Base-by-base conservation (phyloP, 2,888 invertebrate genomes). In the Napeogenes sylphis region DNA sequence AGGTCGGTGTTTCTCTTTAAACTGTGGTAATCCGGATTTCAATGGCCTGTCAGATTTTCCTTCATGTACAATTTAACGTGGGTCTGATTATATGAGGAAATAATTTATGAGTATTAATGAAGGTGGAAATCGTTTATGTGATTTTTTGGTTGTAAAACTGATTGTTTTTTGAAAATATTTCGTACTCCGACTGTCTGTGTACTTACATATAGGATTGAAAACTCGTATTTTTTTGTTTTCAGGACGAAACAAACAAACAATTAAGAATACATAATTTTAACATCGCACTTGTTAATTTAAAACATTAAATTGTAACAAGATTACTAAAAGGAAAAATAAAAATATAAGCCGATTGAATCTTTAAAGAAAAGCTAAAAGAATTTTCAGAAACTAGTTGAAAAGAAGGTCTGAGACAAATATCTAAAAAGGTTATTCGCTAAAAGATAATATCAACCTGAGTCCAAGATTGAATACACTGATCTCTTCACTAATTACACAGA, bases 1-100 rank as follows among this genome's bases (percentile, higher is more conserved):
- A 67, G 73, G 75, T 71, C 75, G 71, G 68, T 57, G 58, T 68
- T 67, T 72, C 69, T 68, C 71, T 74, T 73, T 68, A 73, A 75
- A 73, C 70, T 70, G 72, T 64, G 71, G 66, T 76, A 75, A 77
- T 75, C 71, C 73, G 67, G 72, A 70, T 74, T 71, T 65, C 68
- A 67, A 66, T 66, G 62, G 63, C 71, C 68, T 70, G 70, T 69
- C 71, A 68, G 68, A 68, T 72, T 70, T 60, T 58, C 55, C 63
- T 45, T 56, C 66, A 33, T 59, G 53, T 46, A 58, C 56, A 55
- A 56, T 61, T 66, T 63, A 53, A 33, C 55, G 51, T 56, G 51
- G 51, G 51, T 30, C 51, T 30, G 51, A 51, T 51, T 51, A 51
- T 42, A 42, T 30, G 51, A n/a, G 51, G 30, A 30, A 30, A 51